A percentile compares a stretch with the other conserved stretches of the same genome.
These are phyloP conservation scores for Thamnophis sirtalis DNA, from an alignment of 2,113 vertebrate genomes.

Conservation along the genomic window DNA sequence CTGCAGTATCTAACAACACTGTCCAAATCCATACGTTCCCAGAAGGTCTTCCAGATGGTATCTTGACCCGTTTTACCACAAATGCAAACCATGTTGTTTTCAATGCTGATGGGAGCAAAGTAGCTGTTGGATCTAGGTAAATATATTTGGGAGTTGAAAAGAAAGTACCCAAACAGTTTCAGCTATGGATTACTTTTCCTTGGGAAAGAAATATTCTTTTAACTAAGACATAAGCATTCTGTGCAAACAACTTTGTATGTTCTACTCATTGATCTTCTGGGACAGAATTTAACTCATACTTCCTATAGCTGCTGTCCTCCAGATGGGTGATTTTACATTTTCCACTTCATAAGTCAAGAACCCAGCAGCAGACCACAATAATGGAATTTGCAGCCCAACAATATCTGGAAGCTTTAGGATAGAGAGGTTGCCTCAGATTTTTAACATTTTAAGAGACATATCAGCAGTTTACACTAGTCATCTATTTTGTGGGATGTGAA, in stretches of 20 bases:
- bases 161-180: not conserved
- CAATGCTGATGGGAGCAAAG: slow-evolving; percentile 73
- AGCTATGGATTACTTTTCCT: not conserved
- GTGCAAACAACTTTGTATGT: not conserved
- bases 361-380: not conserved
- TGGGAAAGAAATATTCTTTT: not conserved
- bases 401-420: not conserved
- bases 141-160: not conserved
- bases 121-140: slow-evolving; percentile 92
- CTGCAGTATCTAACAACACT: slow-evolving; percentile 87
- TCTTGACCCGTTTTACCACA: slow-evolving; percentile 91
- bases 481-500: not conserved
- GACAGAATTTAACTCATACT: not conserved
- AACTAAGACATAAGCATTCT: not conserved
- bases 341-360: not conserved
- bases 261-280: not conserved
- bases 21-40: slow-evolving; percentile 93
- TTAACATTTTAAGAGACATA: not conserved
- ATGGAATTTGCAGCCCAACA: not conserved
- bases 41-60: slow-evolving; percentile 88
- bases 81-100: slow-evolving; percentile 89
- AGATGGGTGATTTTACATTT: not conserved
- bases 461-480: too few species aligned
- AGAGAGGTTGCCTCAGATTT: not conserved
- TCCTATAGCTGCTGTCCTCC: not conserved